Percentiles rank a stretch among this genome's conserved stretches.
Conservation (phyloP, 2,113 vertebrate species). For the Thalassoma bifasciatum region DNA sequence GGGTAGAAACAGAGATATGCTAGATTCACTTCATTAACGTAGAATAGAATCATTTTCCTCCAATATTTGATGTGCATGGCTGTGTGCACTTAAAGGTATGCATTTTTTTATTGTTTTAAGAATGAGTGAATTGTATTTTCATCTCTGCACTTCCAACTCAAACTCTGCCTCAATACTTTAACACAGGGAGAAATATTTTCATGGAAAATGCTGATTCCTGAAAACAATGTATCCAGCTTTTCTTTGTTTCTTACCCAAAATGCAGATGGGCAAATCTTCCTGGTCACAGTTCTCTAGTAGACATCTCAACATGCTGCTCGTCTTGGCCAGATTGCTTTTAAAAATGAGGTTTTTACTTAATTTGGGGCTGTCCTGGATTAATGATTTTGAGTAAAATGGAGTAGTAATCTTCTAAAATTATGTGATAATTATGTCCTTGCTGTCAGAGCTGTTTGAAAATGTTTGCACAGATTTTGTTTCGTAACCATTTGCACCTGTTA, state of each 20-base stretch:
- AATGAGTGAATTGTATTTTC: background rate
- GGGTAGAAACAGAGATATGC: conserved; percentile 64
- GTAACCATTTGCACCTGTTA: background rate
- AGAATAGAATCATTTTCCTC: conserved; percentile 1
- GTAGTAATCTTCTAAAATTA: background rate
- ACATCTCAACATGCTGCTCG: background rate
- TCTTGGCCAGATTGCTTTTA: too few species aligned
- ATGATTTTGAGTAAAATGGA: too few species aligned
- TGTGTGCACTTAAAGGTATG: background rate
- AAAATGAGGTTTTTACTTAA: too few species aligned
- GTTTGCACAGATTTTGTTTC: background rate
- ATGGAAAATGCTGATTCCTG: background rate
- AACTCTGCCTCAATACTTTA: background rate
- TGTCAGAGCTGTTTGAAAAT: background rate
- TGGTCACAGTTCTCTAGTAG: conserved; percentile 22
- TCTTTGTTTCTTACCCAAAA: conserved; percentile 69
- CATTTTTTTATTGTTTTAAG: background rate
- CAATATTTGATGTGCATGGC: background rate
- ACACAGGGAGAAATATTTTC: too few species aligned
- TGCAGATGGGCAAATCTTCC: conserved; percentile 42
- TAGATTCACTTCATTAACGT: conserved; percentile 1
- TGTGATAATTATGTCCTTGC: background rate
- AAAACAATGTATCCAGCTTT: conserved; percentile 20
- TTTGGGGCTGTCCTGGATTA: too few species aligned
- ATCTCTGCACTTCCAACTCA: conserved; percentile 1